Evolutionary conservation across 2,797 vertebrate species (phyloP), one percentile per base, ranked within the genome.

Genomic region (Hylomyscus alleni): DNA sequence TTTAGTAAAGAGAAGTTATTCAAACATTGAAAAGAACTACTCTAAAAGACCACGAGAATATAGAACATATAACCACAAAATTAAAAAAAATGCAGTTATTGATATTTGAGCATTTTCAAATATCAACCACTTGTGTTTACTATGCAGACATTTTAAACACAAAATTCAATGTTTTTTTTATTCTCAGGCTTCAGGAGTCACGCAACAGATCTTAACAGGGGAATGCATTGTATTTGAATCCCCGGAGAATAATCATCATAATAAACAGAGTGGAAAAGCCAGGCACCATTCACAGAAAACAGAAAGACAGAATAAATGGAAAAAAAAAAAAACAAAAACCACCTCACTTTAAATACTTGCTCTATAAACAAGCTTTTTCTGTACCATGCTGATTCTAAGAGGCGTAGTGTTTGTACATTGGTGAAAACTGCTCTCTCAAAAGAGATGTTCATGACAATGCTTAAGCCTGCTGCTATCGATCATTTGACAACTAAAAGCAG

Each of bases 91-190:
- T 77, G 20, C 47, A 78, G 19, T n/a, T 97, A 89, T 89, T 92
- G 81, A 95, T 97, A 96, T 80, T 93, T 77, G n/a, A 97, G 69
- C 9, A 93, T 91, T 96, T 98, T 97, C 52, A 98, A 97, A 96
- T 97, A 92, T 47, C 89, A 97, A 81, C 31, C 60, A 95, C 54
- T 87, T 86, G 7, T 56, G 93, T 94, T 58, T 77, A 86, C 94
- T 76, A 88, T 12, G 91, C 65, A 95, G 47, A 72, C n/a, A 77
- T n/a, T 92, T 67, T 76, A 93, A 95, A 95, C 78, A 90, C 2
- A 95, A 91, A 97, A 97, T 89, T 60, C 47, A 91, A 54, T 87
- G 90, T 94, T 94, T 91, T n/a, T n/a, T 56, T 95, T 86, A 87
- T 96, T 54, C 9, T 54, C 65, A 17, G 78, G 69, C 82, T 92